Conservation (phyloP, 2,888 invertebrate genomes). For the Oegoconia quadripuncta region DNA sequence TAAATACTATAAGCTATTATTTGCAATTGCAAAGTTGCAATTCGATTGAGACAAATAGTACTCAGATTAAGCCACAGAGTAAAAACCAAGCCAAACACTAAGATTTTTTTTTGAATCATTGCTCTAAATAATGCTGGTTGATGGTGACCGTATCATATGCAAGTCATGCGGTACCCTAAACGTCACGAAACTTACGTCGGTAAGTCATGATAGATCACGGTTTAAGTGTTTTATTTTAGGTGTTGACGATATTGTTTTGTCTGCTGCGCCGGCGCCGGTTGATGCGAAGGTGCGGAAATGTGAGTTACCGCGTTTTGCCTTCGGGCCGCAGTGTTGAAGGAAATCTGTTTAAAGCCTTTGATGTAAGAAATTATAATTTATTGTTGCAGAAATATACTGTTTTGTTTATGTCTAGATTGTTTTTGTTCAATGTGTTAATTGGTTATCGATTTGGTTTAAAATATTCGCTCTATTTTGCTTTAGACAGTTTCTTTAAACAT, state of each 20-base stretch:
- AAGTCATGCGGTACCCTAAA: slow-evolving; percentile 7
- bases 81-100: too few relatives aligned
- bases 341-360: slow-evolving; percentile 27
- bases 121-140: too few relatives aligned
- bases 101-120: too few relatives aligned
- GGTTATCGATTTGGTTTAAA: slow-evolving; percentile 1
- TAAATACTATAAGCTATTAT: too few relatives aligned
- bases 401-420: slow-evolving; percentile 9
- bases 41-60: too few relatives aligned
- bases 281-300: slow-evolving; percentile 45
- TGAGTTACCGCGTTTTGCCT: slow-evolving; percentile 22
- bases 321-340: slow-evolving; percentile 23
- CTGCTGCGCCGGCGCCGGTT: slow-evolving; percentile 47
- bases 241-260: slow-evolving; percentile 56
- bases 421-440: slow-evolving; percentile 2
- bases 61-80: too few relatives aligned
- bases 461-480: too few relatives aligned
- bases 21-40: too few relatives aligned
- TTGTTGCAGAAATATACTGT: slow-evolving; percentile 8
- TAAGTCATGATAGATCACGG: slow-evolving; percentile 48
- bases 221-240: slow-evolving; percentile 66
- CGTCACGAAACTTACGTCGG: slow-evolving; percentile 17
- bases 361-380: slow-evolving; percentile 19
- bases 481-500: too few relatives aligned
- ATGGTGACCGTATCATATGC: too few relatives aligned